phyloP scores from a whole-genome alignment of 2,797 vertebrate genomes.

The Malacoctenus gilli region DNA sequence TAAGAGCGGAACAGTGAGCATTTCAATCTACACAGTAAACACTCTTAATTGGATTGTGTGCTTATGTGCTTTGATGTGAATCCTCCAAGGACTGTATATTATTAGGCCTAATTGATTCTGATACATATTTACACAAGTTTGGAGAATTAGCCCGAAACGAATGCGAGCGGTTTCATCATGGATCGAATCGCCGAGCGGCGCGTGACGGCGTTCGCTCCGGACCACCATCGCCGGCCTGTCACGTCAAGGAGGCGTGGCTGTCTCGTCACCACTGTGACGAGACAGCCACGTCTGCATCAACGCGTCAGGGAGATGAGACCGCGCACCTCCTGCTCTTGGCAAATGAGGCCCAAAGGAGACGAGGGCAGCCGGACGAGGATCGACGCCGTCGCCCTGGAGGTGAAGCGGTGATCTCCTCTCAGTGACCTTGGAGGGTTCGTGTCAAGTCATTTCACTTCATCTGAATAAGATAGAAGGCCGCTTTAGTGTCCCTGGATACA shows the following conservation, averaged over 20 bases:
- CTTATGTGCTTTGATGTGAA: slow-evolving; percentile 77
- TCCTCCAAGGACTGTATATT: slow-evolving; percentile 75
- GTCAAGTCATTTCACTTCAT: slow-evolving; percentile 50
- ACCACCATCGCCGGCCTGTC: slow-evolving; percentile 25
- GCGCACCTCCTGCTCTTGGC: slow-evolving; percentile 47
- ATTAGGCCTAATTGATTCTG: slow-evolving; percentile 79
- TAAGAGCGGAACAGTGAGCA: slow-evolving; percentile 71
- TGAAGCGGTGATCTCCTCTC: slow-evolving; percentile 49
- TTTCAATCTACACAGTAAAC: slow-evolving; percentile 79
- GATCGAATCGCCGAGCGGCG: slow-evolving; percentile 23
- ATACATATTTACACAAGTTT: slow-evolving; percentile 72
- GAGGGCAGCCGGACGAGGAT: slow-evolving; percentile 13
- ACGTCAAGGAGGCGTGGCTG: slow-evolving; percentile 29
- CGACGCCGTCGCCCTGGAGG: slow-evolving; percentile 45
- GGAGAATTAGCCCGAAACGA: slow-evolving; percentile 65
- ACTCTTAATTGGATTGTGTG: slow-evolving; percentile 81
- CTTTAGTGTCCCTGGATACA: slow-evolving; percentile 39
- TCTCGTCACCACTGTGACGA: slow-evolving; percentile 34
- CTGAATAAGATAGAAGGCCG: slow-evolving; percentile 25
- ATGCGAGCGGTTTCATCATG: slow-evolving; percentile 47
- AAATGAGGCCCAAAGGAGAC: slow-evolving; percentile 68
- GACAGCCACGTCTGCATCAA: slow-evolving; percentile 35
- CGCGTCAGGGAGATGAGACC: slow-evolving; percentile 46
- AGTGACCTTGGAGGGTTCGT: slow-evolving; percentile 21
- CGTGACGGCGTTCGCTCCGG: slow-evolving; percentile 14